Evolutionary conservation across 2,113 vertebrate species (phyloP).

Genomic region (Hippoglossus stenolepis): DNA sequence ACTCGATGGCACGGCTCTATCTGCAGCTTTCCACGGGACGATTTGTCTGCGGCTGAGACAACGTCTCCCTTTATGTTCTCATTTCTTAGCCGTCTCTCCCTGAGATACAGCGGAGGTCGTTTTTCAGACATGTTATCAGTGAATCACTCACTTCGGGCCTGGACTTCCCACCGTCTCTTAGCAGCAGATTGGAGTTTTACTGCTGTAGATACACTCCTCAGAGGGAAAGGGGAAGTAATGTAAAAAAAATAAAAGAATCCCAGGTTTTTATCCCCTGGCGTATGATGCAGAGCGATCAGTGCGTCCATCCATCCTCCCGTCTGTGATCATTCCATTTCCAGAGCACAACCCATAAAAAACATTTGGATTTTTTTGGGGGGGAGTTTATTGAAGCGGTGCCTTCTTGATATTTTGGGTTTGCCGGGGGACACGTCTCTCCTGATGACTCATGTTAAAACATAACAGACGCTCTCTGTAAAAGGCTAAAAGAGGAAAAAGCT

Average conservation of each 20-base stretch:
- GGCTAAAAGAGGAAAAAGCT: too few species aligned
- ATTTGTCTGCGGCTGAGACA: slow-evolving; percentile 36
- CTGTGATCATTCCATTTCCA: too few species aligned
- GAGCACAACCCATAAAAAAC: too few species aligned
- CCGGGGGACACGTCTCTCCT: background rate
- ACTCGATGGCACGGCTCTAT: background rate
- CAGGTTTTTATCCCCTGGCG: too few species aligned
- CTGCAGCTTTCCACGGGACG: slow-evolving; percentile 29
- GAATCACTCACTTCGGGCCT: slow-evolving; percentile 20
- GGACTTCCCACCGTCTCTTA: slow-evolving; percentile 35
- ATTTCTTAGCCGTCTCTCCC: background rate
- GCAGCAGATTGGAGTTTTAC: slow-evolving; percentile 39
- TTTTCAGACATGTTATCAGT: slow-evolving; percentile 34
- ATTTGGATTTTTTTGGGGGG: too few species aligned
- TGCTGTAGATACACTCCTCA: slow-evolving; percentile 27
- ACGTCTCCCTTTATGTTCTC: slow-evolving; percentile 29
- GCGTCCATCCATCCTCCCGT: too few species aligned
- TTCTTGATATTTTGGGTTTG: background rate
- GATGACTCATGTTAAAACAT: too few species aligned
- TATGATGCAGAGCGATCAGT: too few species aligned
- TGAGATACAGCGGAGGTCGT: background rate
- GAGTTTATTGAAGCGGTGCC: too few species aligned
- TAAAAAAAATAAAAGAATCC: background rate
- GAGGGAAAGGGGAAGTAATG: slow-evolving; percentile 15
- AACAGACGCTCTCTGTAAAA: too few species aligned